Evolutionary conservation across 2,888 invertebrate genomes (phyloP).

Genomic region (Pterostichus madidus): DNA sequence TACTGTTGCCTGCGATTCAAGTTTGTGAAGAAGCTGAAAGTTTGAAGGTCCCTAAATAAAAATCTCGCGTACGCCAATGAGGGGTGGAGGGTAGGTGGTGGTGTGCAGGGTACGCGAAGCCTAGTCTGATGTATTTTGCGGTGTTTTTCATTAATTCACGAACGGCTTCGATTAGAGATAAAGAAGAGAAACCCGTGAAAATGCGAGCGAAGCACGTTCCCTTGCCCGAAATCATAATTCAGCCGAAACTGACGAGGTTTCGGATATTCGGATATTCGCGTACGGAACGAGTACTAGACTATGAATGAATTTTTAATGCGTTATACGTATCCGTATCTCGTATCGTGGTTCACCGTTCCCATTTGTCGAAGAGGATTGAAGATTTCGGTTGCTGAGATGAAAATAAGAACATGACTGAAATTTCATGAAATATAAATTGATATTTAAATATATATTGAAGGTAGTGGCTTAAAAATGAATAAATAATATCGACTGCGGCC

Average conservation of each 20-base stretch:
- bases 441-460: constrained; percentile 11
- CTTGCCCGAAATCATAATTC: constrained; percentile 33
- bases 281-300: constrained; percentile 6
- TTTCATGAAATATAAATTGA: constrained; percentile 15
- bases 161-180: constrained; percentile 52
- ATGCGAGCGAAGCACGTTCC: constrained; percentile 43
- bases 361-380: neutral
- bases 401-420: constrained; percentile 11
- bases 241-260: constrained; percentile 23
- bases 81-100: too few species aligned
- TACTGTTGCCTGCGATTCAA: too few species aligned
- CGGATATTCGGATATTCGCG: constrained; percentile 15
- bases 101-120: neutral
- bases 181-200: constrained; percentile 38
- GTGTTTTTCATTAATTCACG: constrained; percentile 62
- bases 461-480: constrained; percentile 1
- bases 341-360: too few species aligned
- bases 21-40: too few species aligned
- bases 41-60: too few species aligned
- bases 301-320: constrained; percentile 42
- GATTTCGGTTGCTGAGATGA: neutral
- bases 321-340: constrained; percentile 1
- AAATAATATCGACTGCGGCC: neutral
- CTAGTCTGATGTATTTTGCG: constrained; percentile 30
- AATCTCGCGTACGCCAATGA: too few species aligned